phyloP scores from a whole-genome alignment of 2,113 vertebrate species.

The Alaudala cheleensis region DNA sequence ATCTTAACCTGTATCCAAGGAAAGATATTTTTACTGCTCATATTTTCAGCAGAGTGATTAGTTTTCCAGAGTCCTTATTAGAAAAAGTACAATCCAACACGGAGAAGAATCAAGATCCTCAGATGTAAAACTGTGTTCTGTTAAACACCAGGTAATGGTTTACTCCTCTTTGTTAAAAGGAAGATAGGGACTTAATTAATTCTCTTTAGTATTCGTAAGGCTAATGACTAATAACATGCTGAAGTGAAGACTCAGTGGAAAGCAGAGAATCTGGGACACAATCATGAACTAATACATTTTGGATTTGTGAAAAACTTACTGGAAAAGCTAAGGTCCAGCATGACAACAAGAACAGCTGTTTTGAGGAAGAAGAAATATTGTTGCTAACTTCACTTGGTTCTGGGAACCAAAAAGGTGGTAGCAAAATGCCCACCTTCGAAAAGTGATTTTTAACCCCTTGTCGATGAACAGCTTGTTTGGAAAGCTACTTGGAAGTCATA shows the following conservation, averaged over 20 bases:
- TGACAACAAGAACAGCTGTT: neutral
- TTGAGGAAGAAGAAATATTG: neutral
- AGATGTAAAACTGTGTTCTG: neutral
- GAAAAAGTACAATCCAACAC: neutral
- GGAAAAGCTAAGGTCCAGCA: neutral
- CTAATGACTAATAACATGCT: neutral
- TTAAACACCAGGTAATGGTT: neutral
- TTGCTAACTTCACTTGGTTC: neutral
- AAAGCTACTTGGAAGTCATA: neutral
- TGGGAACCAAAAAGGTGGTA: rapidly evolving
- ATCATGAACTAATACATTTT: neutral
- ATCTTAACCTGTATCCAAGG: constrained; percentile 24
- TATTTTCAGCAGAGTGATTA: constrained; percentile 41
- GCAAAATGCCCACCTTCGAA: neutral
- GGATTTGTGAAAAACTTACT: neutral
- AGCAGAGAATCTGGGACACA: neutral
- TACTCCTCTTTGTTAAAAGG: neutral
- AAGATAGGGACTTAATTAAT: neutral
- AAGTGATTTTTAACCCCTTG: neutral
- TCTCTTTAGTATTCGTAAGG: neutral
- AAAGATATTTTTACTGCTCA: constrained; percentile 36
- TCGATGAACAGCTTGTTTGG: neutral
- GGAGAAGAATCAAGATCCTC: neutral
- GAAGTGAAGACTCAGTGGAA: neutral
- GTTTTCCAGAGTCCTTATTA: constrained; percentile 21